Base-by-base conservation (phyloP, 2,797 vertebrate genomes). In the Acanthurus tractus region DNA sequence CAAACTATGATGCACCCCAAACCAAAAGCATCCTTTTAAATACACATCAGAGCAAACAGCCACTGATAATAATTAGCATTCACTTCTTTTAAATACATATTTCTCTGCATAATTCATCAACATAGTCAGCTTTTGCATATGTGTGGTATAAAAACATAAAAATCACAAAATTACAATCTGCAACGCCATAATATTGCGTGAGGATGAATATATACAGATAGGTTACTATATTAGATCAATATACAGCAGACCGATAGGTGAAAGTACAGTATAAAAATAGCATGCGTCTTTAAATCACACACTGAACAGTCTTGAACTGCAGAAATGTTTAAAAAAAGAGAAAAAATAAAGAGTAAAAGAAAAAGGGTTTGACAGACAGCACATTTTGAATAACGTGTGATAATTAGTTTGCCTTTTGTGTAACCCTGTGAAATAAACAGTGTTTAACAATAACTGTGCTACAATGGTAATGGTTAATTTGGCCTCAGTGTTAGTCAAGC, bases 131-230 rank as follows among this genome's bases (percentile, higher is more conserved):
- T 34, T 73, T 90, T 90, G 84, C 85, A 88, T 88, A 88, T 52
- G 49, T 81, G 83, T 87, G 55, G 86, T 92, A 92, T 89, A 92
- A 93, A 93, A 93, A 91, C 88, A 88, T 88, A 83, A 89, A 88
- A 91, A 87, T 84, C 81, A 82, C 76, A 75, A 74, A 74, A 87
- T 75, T 72, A 79, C 67, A 81, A 61, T 75, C 76, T 84, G 84
- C 68, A 86, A 80, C 8, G 10, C 76, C 58, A 20, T 84, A 29
- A 79, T 54, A 63, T 54, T 34, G 67, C 63, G 70, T 57, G 29
- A 79, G 66, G 38, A 82, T 85, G 63, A 13, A 62, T 86, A 88
- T 81, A 79, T 82, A 92, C 83, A 88, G 70, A 67, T 22, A 63
- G 17, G 6, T 70, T 49, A 79, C 38, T 63, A 61, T 71, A 36